A percentile compares a stretch with the other conserved stretches of the same genome.
phyloP scores from a whole-genome alignment of 2,888 invertebrate genomes.

The Litoditis marina region DNA sequence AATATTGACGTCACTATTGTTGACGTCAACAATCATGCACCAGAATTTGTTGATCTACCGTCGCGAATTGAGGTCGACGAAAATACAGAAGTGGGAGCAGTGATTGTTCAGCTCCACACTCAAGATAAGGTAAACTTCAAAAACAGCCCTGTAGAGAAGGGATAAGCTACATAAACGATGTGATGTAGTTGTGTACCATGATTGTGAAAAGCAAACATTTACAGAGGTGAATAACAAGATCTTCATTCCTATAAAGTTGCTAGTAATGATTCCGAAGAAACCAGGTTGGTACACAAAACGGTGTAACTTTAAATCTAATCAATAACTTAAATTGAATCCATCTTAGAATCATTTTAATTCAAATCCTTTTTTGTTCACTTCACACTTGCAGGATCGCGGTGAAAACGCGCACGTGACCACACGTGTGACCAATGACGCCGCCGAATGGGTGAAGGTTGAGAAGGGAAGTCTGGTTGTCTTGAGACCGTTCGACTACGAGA shows the following conservation, averaged over 20 bases:
- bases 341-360: background rate
- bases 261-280: no score
- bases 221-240: no score
- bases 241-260: no score
- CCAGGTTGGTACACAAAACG: no score
- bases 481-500: conserved; percentile 1
- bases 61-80: conserved; percentile 1
- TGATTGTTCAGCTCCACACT: conserved; percentile 1
- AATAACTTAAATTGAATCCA: no score
- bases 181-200: no score
- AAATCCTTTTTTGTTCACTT: background rate
- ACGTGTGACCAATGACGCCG: background rate
- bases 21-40: conserved; percentile 14
- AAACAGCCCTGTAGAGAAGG: background rate
- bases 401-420: background rate
- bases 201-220: no score
- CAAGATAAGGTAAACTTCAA: conserved; percentile 3
- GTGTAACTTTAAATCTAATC: no score
- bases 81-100: conserved; percentile 2
- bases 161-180: no score
- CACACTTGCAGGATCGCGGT: conserved; percentile 7
- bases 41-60: background rate
- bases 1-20: conserved; percentile 5
- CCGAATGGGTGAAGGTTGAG: background rate
- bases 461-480: background rate